phyloP scores from a whole-genome alignment of 37 sponge, comb jelly and placozoan species.

The Sycon ciliatum region DNA sequence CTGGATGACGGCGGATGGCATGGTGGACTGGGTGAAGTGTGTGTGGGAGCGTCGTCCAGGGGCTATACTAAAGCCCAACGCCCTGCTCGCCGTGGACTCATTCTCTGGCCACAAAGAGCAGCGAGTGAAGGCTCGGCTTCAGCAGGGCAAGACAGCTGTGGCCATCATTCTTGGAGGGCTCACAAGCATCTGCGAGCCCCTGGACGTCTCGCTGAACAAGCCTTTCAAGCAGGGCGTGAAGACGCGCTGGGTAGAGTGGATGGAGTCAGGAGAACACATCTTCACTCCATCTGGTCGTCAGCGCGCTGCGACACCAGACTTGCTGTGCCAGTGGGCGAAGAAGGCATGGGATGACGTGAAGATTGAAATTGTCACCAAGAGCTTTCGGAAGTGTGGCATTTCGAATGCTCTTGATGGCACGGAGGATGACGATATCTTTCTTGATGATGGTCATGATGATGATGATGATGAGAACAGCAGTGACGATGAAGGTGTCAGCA shows the following conservation, averaged over 20 bases:
- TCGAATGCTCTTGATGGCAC: slow-evolving; percentile 18
- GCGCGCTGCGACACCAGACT: slow-evolving; percentile 29
- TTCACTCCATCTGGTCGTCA: slow-evolving; percentile 41
- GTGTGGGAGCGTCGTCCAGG: slow-evolving; percentile 29
- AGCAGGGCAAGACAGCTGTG: slow-evolving; percentile 14
- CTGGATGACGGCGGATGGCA: slow-evolving; percentile 44
- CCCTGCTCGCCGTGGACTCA: no score
- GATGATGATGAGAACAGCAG: no score
- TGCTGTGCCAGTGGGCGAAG: slow-evolving; percentile 30
- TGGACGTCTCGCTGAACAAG: slow-evolving; percentile 34
- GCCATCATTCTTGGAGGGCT: slow-evolving; percentile 38
- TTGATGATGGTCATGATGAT: no score
- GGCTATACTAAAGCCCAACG: no score
- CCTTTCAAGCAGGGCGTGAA: slow-evolving; percentile 29
- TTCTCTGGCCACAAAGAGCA: no score
- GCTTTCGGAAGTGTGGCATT: slow-evolving; percentile 36
- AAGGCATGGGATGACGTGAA: slow-evolving; percentile 26
- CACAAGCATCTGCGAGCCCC: slow-evolving; percentile 27
- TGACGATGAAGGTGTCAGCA: no score
- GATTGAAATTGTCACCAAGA: slow-evolving; percentile 26
- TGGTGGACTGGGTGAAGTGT: slow-evolving; percentile 26
- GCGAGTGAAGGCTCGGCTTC: no score
- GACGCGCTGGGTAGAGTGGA: slow-evolving; percentile 26
- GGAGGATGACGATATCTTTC: slow-evolving; percentile 28
- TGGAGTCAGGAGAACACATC: slow-evolving; percentile 25